Base-by-base conservation (phyloP, 2,797 vertebrate genomes). In the Enteromius radiatus region DNA sequence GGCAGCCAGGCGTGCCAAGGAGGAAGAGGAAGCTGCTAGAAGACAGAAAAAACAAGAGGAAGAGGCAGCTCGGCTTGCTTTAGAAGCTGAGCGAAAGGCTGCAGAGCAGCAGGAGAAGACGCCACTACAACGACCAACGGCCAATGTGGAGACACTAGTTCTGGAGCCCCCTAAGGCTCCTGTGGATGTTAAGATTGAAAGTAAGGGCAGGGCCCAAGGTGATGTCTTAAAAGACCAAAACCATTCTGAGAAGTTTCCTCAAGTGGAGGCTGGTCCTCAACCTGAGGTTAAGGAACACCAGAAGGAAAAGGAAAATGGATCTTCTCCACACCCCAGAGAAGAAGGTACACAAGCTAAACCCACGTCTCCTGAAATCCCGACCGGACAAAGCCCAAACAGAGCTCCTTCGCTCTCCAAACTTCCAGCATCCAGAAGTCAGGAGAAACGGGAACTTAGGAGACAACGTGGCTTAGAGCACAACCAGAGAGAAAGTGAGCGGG, bases 401-500 rank as follows among this genome's bases (percentile, higher is more conserved):
- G 17, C 86, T 68, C 78, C 78, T 17, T 5, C 0, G 0, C 10
- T 82, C 0, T 65, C 0, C 2, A 90, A 4, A 91, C 92, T 76
- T 23, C 86, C 80, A 76, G 59, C 90, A 0, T 74, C 89, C 88
- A 86, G 89, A 89, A 97, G 93, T 89, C 95, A 96, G 86, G 97
- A 98, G 90, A 99, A 99, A 91, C 93, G 98, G 0, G 97, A 98
- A 83, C 95, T 91, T 43, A 95, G 98, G 80, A 94, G 98, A 59
- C 96, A 94, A 78, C 93, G 98, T 70, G 98, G 97, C 19, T 92
- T 99, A 88, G 95, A 99, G 67, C 98, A 99, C 83, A 98, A 96
- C n/a, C 94, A 96, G 87, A 90, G 97, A 61, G 96, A 98, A 91
- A 96, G 94, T 1, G 95, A 95, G 73, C 96, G 95, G 49, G 96